Conservation (phyloP, 2,113 vertebrate species). For the Lampris incognitus region DNA sequence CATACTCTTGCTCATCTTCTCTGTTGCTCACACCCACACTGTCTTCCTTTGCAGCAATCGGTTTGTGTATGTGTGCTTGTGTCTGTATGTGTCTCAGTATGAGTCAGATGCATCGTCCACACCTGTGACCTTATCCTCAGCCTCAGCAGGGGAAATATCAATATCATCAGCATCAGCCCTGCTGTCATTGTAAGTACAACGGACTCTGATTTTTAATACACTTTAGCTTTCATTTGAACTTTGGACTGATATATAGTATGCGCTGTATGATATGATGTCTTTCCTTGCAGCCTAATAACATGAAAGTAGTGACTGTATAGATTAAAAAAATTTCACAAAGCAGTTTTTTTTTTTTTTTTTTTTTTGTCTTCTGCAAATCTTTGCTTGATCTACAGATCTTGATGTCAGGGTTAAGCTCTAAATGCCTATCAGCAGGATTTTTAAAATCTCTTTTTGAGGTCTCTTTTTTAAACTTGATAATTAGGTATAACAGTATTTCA, state of each 20-base stretch:
- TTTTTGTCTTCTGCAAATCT: too few relatives aligned
- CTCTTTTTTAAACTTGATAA: too few relatives aligned
- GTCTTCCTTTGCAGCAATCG: conserved; percentile 10
- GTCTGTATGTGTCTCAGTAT: conserved; percentile 33
- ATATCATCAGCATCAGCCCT: neutral
- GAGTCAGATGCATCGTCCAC: conserved; percentile 63
- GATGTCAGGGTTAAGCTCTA: too few relatives aligned
- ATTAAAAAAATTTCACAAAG: neutral
- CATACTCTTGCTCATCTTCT: conserved; percentile 49
- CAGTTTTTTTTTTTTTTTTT: too few relatives aligned
- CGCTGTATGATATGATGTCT: neutral
- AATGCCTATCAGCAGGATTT: too few relatives aligned
- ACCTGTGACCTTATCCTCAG: conserved; percentile 61
- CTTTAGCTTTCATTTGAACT: neutral
- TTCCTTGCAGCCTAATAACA: neutral
- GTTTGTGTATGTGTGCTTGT: conserved; percentile 4
- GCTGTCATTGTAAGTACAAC: conserved; percentile 61
- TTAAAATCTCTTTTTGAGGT: too few relatives aligned
- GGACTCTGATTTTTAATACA: neutral
- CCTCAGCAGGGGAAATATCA: conserved; percentile 27
- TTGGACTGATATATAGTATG: neutral
- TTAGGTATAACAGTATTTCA: too few relatives aligned
- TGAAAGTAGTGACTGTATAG: neutral
- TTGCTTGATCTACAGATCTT: too few relatives aligned
- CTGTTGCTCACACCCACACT: conserved; percentile 37